Evolutionary conservation across 2,797 vertebrate genomes (phyloP), one percentile per base, ranked within the genome.

Genomic region (Danio choprae): DNA sequence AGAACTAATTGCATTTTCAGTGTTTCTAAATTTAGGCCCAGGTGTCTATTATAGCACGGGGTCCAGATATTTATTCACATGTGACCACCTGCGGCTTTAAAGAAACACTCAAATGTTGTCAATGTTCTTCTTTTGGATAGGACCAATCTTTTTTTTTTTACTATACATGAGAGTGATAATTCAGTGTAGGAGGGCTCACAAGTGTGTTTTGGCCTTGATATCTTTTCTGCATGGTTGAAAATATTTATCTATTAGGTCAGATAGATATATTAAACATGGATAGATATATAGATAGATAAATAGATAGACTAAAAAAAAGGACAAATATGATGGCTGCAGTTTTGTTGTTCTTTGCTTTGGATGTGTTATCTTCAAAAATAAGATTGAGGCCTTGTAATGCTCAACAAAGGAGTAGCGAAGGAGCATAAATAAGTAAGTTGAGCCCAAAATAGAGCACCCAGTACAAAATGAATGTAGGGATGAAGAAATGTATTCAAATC

Each of bases 31-130:
- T 89, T 91, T 90, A 87, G 86, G 89, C 48, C 12, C 84, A 83
- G 87, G 77, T 43, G 88, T 87, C 89, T 87, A 77, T 84, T 87
- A 85, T 60, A 89, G 84, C 88, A 88, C 87, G 88, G 72, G 65
- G 18, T 55, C 16, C 0, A 83, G 77, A 75, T 89, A 88, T 55
- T 55, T 92, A 90, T 86, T 41, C 22, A 83, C 81, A 63, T 80
- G 71, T 50, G 16, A 64, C 71, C 87, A 86, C 84, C 84, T 83
- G 51, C 77, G 83, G 59, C 80, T 41, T 75, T 87, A n/a, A 50
- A 50, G 9, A 56, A 77, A 74, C 77, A 79, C 7, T 10, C 41
- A 43, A 62, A 48, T 75, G 77, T 41, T 84, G 75, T 76, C 73
- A 36, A 51, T 71, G 18, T 43, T 71, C 72, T 59, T 60, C 12